These are phyloP conservation scores for Corythornis madagascariensis DNA, from an alignment of 2,113 vertebrate species.

Conservation along the genomic window DNA sequence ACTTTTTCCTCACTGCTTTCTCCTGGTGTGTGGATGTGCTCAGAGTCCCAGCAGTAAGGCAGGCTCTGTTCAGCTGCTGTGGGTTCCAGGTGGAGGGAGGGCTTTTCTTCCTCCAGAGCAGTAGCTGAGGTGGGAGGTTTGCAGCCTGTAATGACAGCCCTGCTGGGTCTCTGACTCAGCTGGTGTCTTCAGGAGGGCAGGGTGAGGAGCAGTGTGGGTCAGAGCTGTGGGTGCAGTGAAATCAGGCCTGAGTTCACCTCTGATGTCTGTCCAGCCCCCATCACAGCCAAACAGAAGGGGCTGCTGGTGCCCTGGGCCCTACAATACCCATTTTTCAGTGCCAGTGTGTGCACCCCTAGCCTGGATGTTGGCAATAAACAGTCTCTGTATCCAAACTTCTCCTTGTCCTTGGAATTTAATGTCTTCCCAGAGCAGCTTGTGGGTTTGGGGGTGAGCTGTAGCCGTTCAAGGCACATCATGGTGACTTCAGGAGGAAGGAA, in stretches of 20 bases:
- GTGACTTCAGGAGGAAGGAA: background rate
- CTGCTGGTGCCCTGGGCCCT: background rate
- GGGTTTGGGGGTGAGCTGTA: too few species aligned
- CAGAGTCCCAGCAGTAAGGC: background rate
- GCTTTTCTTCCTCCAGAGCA: background rate
- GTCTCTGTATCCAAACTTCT: background rate
- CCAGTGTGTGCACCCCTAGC: too few species aligned
- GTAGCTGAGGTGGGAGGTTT: background rate
- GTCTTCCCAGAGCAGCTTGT: background rate
- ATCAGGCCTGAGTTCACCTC: background rate
- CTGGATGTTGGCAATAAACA: background rate
- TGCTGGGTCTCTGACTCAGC: background rate
- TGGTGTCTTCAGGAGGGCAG: background rate
- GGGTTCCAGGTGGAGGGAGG: fast-evolving
- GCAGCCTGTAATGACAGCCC: background rate
- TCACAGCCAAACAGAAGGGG: background rate
- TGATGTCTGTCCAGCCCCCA: background rate
- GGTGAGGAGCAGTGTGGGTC: background rate
- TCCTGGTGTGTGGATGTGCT: background rate
- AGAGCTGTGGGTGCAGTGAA: background rate
- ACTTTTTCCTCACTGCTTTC: fast-evolving
- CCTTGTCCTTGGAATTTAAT: background rate
- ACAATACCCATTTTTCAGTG: background rate
- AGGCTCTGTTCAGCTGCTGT: background rate
- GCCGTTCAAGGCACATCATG: fast-evolving